Evolutionary conservation across 2,797 vertebrate genomes (phyloP), one percentile per base, ranked within the genome.

Genomic region (Paguma larvata): DNA sequence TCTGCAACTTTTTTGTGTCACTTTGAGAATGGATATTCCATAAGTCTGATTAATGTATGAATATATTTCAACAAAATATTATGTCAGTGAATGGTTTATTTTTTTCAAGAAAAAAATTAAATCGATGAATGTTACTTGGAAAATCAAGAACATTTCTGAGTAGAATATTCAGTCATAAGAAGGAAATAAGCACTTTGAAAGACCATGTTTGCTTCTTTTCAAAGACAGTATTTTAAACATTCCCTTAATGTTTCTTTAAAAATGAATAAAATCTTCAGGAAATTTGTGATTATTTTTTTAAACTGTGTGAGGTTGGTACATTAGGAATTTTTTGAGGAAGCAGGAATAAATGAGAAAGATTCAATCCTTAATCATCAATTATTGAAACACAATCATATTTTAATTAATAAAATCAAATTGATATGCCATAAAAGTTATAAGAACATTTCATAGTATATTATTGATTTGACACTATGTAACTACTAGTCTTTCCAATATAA

Each of bases 401-500:
- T 21, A 73, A 62, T 53, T 8, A 82, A 56, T 38, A 88, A 73
- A 73, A 59, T 72, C 38, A 79, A 75, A 32, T 32, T 38, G 6
- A 75, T 46, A 23, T 84, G 5, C 3, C 38, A 83, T 34, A 41
- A 3, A 48, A 51, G 79, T 46, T 46, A 75, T 12, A 68, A 73
- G 77, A 56, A 48, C 13, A 4, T n/a, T 88, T 67, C 32, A 48
- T 10, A 75, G 85, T 89, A 23, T 56, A 14, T 90, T 30, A 85
- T n/a, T 96, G 14, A 79, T 75, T 62, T 92, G 2, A 68, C 95
- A 86, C 34, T 44, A n/a, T 70, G 5, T 5, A 46, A 30, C 9
- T n/a, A 75, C 0, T 90, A 27, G 21, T 77, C 87, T 95, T 86
- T 86, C 27, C 10, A 85, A 75, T 46, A 84, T 59, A 97, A 70